Evolutionary conservation across 2,888 invertebrate species (phyloP), one percentile per base, ranked within the genome.

Genomic region (Polydrusus tereticollis): DNA sequence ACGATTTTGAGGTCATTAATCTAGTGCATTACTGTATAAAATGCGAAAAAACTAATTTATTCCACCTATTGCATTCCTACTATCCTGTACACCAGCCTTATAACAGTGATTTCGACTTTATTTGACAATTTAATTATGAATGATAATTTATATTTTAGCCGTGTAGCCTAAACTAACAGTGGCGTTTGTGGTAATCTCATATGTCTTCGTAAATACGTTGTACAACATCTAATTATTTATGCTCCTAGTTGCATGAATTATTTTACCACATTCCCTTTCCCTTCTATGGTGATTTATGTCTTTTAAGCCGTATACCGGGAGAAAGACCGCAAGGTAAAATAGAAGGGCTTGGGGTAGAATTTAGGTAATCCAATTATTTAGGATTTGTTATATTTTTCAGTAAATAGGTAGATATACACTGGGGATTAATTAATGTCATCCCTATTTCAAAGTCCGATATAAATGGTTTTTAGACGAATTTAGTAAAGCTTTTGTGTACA

Each of bases 161-260:
- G 1, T 5, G 23, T 5, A n/a, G 47, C 21, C 52, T 8, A 23
- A 55, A 55, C 29, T 55, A 55, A 55, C 29, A 18, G 23, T 29
- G 52, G 52, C 52, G 52, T 55, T 21, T 55, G 52, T 3, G 52
- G 52, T 55, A 55, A 55, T 55, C 52, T 47, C 63, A 63, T 63
- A 20, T 50, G 63, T 62, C 63, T 63, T 50, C 47, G 47, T 45
- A 63, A 63, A 63, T 63, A 63, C 70, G 52, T 50, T 55, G 50
- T 58, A 60, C 52, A 71, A 59, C 59, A 52, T 43, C 59, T 71
- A 71, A 71, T 71, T 71, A 71, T 71, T 71, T 71, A 71, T 65
- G 58, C 66, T 60, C 66, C 59, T 50, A 55, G 71, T 60, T 65
- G 62, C 59, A 71, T 71, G 65, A 71, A 60, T 71, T 66, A 71